Evolutionary conservation across 2,113 vertebrate species (phyloP), one percentile per base, ranked within the genome.

Genomic region (Caranx ignobilis): DNA sequence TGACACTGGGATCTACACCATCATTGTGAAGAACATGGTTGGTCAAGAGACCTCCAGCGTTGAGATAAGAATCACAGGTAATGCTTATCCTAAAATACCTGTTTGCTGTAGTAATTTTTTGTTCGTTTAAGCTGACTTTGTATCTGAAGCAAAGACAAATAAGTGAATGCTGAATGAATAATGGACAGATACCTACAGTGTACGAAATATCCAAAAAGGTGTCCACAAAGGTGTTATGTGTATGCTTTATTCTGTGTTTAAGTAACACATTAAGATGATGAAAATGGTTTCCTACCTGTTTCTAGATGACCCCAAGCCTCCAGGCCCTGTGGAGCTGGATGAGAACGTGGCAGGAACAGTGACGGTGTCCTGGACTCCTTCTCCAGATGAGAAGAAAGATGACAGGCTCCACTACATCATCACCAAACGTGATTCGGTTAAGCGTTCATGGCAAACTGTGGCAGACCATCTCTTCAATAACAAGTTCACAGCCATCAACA

Each of bases 401-500:
- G 70, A 75, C 31, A 92, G 90, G 2, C 92, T 98, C 32, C 88
- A 96, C 83, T 98, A 98, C 72, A 85, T 93, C 0, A 88, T 98
- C 76, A 88, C 95, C 79, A 96, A 92, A 63, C 85, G 94, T 0
- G 96, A 97, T 81, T 95, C 96, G 0, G 84, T 83, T 2, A 94
- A 94, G 31, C 91, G 92, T 1, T 34, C 79, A 12, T 98, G 97
- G 97, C 86, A 83, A 0, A 77, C 93, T 41, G 91, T 94, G 74
- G 96, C 95, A 0, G 94, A 96, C 72, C 91, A 84, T 3, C 86
- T 98, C 84, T 96, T 97, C 87, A 97, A 95, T 87, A 97, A 97
- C 92, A 96, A 92, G 84, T 96, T 94, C 82, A 98, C 97, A 0
- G 92, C 91, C 87, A 86, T 94, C 89, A 94, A 91, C 1, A 82